Base-by-base conservation (phyloP, 1,140 invertebrate genomes). In the Chelonus insularis region DNA sequence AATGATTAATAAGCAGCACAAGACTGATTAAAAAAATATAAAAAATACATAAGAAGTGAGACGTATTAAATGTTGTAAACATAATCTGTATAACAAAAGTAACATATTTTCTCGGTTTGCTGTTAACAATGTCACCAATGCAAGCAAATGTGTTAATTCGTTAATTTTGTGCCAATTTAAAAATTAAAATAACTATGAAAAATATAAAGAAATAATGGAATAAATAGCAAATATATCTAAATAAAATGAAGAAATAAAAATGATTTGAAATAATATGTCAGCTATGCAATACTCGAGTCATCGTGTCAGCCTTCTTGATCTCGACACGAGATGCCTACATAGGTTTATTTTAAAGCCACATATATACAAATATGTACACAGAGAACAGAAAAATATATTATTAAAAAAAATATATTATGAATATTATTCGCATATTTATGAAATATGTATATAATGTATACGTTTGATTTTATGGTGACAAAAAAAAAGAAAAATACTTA, bases 311-410 rank as follows among this genome's bases (percentile, higher is more conserved):
- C 43, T 59, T 58, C 58, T 48, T 47, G 29, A 60, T 56, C 45
- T 65, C 29, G 47, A 67, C 63, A 65, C 61, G 36, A 68, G 64
- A 69, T 71, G 71, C 66, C 72, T 72, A 72, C 48, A 63, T 68
- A 69, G 60, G 67, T 52, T 72, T 73, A 70, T 70, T 74, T 72
- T 72, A 34, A 68, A 72, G 63, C 62, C 64, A 62, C 57, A 67
- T 56, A 65, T 60, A 60, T 48, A 60, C 32, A 60, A 50, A 62
- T 21, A 54, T 11, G 57, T 1, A 45, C 8, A 58, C 47, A 57
- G 50, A 52, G 56, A 58, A 57, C 14, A 51, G 52, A 51, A 63
- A 63, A 57, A 48, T 60, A 37, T 37, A 57, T 64, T 43, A 66
- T 29, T 37, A 41, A 61, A 29, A 63, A 39, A 62, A n/a, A n/a